Conservation (phyloP, 2,888 invertebrate genomes). For the Lithophane leautieri region DNA sequence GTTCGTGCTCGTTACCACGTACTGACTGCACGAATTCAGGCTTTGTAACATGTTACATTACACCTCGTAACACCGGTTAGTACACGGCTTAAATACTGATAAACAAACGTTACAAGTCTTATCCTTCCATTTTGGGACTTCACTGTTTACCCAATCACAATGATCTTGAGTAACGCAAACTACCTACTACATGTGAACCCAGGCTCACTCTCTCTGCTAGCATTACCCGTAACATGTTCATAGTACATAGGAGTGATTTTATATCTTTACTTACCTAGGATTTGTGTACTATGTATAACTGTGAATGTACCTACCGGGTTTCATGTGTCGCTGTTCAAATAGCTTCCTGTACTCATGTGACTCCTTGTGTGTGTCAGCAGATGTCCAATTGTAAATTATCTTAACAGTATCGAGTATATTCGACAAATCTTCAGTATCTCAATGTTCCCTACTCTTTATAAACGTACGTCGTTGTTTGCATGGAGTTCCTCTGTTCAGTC, state of each 20-base stretch:
- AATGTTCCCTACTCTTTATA: slow-evolving; percentile 51
- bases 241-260: slow-evolving; percentile 61
- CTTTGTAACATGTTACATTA: no score
- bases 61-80: no score
- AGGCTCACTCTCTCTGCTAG: slow-evolving; percentile 31
- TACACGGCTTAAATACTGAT: no score
- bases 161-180: neutral
- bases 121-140: neutral
- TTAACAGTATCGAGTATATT: slow-evolving; percentile 26
- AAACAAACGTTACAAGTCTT: no score
- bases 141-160: neutral
- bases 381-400: slow-evolving; percentile 57
- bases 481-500: slow-evolving; percentile 20
- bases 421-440: slow-evolving; percentile 44
- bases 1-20: no score
- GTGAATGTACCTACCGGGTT: slow-evolving; percentile 54
- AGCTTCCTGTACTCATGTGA: slow-evolving; percentile 59
- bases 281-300: slow-evolving; percentile 63
- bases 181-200: neutral
- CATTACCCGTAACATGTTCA: slow-evolving; percentile 33
- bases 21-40: no score
- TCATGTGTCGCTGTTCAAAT: slow-evolving; percentile 57
- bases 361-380: slow-evolving; percentile 29
- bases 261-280: slow-evolving; percentile 65
- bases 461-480: slow-evolving; percentile 48